These are phyloP conservation scores for Leptodactylus fuscus DNA, from an alignment of 2,113 vertebrate genomes.

Conservation along the genomic window DNA sequence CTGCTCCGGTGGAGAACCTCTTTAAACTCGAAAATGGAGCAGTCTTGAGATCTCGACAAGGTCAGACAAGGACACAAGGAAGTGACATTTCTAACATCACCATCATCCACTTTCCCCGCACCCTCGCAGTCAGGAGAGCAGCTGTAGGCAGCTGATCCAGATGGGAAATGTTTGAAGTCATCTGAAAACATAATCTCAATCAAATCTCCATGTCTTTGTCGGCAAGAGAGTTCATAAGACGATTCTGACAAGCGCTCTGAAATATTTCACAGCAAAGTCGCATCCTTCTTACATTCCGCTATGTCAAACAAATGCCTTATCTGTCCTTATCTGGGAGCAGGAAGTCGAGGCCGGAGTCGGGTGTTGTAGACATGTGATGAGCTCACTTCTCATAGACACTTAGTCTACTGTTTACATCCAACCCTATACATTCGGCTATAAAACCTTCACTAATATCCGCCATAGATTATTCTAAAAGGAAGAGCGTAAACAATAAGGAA, in stretches of 20 bases:
- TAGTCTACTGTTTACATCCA: not conserved
- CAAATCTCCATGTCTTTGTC: constrained; percentile 7
- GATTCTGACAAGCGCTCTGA: constrained; percentile 24
- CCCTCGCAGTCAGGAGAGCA: constrained; percentile 45
- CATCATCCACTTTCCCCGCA: constrained; percentile 2
- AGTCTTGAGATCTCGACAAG: not conserved
- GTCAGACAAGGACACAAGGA: constrained; percentile 51
- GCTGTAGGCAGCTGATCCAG: constrained; percentile 52
- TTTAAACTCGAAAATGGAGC: not conserved
- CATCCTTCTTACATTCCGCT: not conserved
- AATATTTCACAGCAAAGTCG: constrained; percentile 25
- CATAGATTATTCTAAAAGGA: not conserved
- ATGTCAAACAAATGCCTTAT: constrained; percentile 27
- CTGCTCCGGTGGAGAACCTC: not conserved
- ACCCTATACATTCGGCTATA: not conserved
- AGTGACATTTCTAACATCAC: constrained; percentile 47
- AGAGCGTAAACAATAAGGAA: not conserved
- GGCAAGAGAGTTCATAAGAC: constrained; percentile 8
- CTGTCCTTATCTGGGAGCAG: constrained; percentile 23
- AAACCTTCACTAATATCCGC: not conserved
- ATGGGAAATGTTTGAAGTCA: constrained; percentile 53
- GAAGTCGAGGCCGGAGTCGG: not conserved
- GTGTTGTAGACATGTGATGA: constrained; percentile 2
- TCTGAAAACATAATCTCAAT: constrained; percentile 45
- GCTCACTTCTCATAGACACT: constrained; percentile 16